A percentile compares a stretch with the other conserved stretches of the same genome.
phyloP scores from a whole-genome alignment of 2,888 invertebrate genomes.

The Sinopyrophorus schimmeli region DNA sequence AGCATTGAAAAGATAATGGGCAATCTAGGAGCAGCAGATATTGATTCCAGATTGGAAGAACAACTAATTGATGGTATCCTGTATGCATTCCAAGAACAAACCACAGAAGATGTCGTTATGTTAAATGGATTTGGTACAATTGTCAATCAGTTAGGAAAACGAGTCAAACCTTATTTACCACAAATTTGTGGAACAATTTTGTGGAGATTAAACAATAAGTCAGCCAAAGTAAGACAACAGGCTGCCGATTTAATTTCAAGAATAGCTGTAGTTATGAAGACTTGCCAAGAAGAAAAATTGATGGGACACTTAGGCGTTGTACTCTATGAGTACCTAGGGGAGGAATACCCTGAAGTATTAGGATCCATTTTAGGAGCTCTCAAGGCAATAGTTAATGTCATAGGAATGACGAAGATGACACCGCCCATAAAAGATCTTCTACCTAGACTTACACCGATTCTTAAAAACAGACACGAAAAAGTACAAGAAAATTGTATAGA shows the following conservation, averaged over 20 bases:
- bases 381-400: conserved; percentile 99
- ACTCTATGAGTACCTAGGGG: conserved; percentile 97
- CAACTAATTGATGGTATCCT: conserved; percentile 98
- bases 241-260: conserved; percentile 98
- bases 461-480: conserved; percentile 89
- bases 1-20: conserved; percentile 99
- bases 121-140: conserved; percentile 99
- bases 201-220: conserved; percentile 99
- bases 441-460: conserved; percentile 94
- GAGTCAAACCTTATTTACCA: conserved; percentile 97
- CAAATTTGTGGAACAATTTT: conserved; percentile 99
- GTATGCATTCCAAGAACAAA: conserved; percentile 99
- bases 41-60: conserved; percentile 97
- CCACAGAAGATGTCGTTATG: conserved; percentile 99
- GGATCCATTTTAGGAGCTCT: conserved; percentile 97
- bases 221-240: conserved; percentile 98
- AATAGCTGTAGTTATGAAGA: conserved; percentile 99
- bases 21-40: conserved; percentile 96
- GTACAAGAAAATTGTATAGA: conserved; percentile 99
- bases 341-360: conserved; percentile 98
- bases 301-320: conserved; percentile 99
- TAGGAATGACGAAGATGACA: conserved; percentile 99
- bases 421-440: conserved; percentile 98
- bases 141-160: conserved; percentile 94
- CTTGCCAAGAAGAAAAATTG: conserved; percentile 98